These are phyloP conservation scores for Hystrix brachyura DNA, from an alignment of 2,113 vertebrate species.

Conservation along the genomic window DNA sequence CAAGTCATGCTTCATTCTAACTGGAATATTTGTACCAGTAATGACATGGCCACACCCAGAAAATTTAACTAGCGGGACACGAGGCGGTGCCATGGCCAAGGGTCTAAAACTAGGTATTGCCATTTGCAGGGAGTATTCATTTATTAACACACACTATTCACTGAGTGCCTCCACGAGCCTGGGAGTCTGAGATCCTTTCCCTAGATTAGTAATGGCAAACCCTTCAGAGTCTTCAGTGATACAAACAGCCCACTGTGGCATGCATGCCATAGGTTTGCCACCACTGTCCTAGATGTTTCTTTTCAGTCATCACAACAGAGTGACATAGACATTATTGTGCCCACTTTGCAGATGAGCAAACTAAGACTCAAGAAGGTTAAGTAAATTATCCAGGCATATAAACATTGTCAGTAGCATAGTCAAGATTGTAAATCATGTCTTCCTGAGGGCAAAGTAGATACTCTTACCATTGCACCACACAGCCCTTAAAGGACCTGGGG, in stretches of 20 bases:
- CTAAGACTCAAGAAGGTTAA: not conserved
- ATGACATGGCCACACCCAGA: not conserved
- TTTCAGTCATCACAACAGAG: not conserved
- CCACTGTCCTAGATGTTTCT: not conserved
- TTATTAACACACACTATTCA: not conserved
- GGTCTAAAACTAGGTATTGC: not conserved
- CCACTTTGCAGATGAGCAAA: constrained; percentile 21
- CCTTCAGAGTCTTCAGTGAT: not conserved
- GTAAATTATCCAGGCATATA: not conserved
- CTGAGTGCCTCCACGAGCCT: not conserved
- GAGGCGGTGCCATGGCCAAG: not conserved
- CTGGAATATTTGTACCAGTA: not conserved
- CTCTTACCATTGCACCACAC: not conserved
- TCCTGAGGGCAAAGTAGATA: not conserved
- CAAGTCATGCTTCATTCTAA: not conserved
- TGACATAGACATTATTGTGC: not conserved
- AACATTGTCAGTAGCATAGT: not conserved
- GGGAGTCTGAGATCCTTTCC: not conserved
- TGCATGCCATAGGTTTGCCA: not conserved
- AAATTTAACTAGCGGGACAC: not conserved
- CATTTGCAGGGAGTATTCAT: not conserved
- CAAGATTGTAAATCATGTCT: not conserved
- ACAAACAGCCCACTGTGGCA: not conserved
- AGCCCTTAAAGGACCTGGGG: not conserved
- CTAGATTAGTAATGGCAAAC: not conserved